phyloP scores from a whole-genome alignment of 2,797 vertebrate genomes.

The Rhabdomys pumilio region DNA sequence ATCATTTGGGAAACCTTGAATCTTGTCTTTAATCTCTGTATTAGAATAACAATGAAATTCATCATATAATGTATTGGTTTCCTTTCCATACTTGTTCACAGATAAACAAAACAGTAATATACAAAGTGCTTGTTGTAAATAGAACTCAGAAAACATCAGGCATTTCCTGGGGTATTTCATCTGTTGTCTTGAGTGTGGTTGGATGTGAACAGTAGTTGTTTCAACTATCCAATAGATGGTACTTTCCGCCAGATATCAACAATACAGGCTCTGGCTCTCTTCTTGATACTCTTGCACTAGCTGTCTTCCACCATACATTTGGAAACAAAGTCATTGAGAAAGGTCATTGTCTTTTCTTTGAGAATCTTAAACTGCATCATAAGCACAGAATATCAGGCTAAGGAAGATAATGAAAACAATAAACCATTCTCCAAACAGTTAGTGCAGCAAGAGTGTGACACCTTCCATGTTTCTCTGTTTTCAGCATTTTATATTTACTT shows the following conservation, averaged over 20 bases:
- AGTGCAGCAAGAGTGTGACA: not conserved
- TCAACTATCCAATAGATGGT: constrained; percentile 82
- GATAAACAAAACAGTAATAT: not conserved
- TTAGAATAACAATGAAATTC: not conserved
- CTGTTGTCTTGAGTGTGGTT: not conserved
- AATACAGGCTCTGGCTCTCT: not conserved
- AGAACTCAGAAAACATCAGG: not conserved
- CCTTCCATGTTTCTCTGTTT: not conserved
- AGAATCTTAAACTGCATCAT: not conserved
- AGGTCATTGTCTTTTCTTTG: not conserved
- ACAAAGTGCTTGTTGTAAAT: not conserved
- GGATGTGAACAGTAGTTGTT: not conserved
- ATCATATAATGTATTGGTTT: not conserved
- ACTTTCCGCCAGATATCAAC: constrained; percentile 77
- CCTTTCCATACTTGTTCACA: not conserved
- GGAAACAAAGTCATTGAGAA: constrained; percentile 51
- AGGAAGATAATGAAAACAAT: constrained; percentile 15
- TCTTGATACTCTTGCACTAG: not conserved
- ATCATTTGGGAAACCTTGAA: not conserved
- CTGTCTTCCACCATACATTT: not conserved
- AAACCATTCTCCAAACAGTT: not conserved
- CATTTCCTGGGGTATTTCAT: not conserved
- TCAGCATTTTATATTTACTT: not conserved
- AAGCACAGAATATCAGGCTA: not conserved
- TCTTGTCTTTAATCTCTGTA: not conserved